Percentiles rank a stretch among this genome's conserved stretches.
phyloP scores from a whole-genome alignment of 2,888 invertebrate species.

The Xiphydria camelus region DNA sequence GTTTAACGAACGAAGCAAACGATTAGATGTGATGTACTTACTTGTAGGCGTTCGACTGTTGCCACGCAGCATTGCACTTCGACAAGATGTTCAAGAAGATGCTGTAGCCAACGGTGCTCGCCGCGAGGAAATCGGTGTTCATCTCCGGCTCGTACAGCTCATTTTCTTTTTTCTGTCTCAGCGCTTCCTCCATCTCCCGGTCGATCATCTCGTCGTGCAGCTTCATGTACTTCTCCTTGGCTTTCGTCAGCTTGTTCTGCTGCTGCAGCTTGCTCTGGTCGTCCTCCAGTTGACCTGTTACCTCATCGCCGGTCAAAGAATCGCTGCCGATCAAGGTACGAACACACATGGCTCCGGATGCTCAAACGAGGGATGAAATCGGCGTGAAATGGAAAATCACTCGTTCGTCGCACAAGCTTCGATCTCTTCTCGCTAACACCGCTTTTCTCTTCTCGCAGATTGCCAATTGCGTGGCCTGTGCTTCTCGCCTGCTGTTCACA shows the following conservation, averaged over 20 bases:
- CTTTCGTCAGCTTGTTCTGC: constrained; percentile 29
- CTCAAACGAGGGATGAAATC: not conserved
- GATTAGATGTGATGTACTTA: too few species aligned
- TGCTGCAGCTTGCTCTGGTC: constrained; percentile 8
- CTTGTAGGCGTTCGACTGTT: constrained; percentile 61
- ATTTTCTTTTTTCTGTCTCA: constrained; percentile 1
- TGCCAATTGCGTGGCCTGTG: too few species aligned
- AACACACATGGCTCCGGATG: constrained; percentile 37
- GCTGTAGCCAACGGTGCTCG: constrained; percentile 60
- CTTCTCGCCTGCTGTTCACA: too few species aligned
- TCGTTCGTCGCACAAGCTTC: too few species aligned
- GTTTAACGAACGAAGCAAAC: too few species aligned
- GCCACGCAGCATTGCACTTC: constrained; percentile 50
- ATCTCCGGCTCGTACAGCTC: not conserved
- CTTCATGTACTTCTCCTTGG: constrained; percentile 45
- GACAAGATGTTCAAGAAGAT: constrained; percentile 56
- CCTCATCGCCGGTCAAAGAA: too few species aligned
- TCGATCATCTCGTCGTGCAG: constrained; percentile 41
- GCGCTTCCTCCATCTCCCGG: constrained; percentile 21
- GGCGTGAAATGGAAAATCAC: too few species aligned
- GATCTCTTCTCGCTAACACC: too few species aligned
- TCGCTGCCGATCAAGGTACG: constrained; percentile 34
- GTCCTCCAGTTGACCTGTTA: constrained; percentile 1
- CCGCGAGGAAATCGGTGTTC: constrained; percentile 56
- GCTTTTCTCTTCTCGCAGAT: too few species aligned